A percentile compares a stretch with the other conserved stretches of the same genome.
phyloP scores from a whole-genome alignment of 2,797 vertebrate genomes.

The Sebastes itinus region DNA sequence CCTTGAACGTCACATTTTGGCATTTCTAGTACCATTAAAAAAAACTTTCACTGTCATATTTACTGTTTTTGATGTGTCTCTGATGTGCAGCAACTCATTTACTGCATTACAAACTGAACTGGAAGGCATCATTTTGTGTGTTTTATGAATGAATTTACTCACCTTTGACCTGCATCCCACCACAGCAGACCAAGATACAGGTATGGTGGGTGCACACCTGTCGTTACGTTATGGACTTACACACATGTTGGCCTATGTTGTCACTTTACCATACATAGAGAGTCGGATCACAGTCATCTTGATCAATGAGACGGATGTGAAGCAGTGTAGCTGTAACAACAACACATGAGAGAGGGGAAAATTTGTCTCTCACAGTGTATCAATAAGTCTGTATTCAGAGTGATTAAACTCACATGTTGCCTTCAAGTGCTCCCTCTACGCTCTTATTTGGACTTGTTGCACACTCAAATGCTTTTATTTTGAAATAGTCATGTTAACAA shows the following conservation, averaged over 20 bases:
- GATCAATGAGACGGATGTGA: neutral
- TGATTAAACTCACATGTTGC: neutral
- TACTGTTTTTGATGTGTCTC: neutral
- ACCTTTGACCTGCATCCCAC: neutral
- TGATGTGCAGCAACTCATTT: neutral
- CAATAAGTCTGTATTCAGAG: neutral
- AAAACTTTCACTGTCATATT: neutral
- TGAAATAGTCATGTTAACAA: neutral
- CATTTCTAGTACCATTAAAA: neutral
- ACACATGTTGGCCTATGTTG: neutral
- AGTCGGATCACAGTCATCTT: neutral
- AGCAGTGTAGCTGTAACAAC: neutral
- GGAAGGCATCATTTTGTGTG: neutral
- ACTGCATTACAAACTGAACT: neutral
- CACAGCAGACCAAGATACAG: neutral
- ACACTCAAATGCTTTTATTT: constrained; percentile 26
- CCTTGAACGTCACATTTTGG: neutral
- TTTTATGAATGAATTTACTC: neutral
- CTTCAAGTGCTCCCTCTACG: neutral
- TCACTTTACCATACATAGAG: neutral
- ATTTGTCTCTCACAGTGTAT: neutral
- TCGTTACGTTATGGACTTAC: neutral
- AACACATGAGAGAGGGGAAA: neutral
- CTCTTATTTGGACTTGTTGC: constrained; percentile 15
- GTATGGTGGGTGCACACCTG: neutral